phyloP scores from a whole-genome alignment of 2,113 vertebrate species.

The Ceyx margarethae region DNA sequence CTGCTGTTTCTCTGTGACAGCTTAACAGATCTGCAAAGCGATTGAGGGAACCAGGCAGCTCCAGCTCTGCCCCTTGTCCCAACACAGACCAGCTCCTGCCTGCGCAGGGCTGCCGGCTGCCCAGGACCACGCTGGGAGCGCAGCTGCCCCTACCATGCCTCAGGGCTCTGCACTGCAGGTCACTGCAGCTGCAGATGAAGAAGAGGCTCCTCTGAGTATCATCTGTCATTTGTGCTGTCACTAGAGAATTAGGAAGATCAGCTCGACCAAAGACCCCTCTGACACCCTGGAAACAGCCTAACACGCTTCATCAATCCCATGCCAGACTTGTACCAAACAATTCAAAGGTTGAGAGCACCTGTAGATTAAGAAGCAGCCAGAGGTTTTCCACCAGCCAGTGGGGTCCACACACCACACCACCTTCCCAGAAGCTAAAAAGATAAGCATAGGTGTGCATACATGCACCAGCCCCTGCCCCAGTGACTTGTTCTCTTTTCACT shows the following conservation, averaged over 20 bases:
- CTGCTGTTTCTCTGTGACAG: neutral
- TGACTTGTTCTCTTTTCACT: neutral
- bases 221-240: neutral
- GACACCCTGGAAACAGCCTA: conserved; percentile 19
- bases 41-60: neutral
- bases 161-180: neutral
- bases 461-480: neutral
- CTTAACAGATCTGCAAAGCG: neutral
- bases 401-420: neutral
- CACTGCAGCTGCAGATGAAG: neutral
- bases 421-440: neutral
- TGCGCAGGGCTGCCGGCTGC: neutral
- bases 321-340: conserved; percentile 2
- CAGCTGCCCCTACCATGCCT: neutral
- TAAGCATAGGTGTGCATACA: too few species aligned
- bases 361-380: neutral
- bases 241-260: conserved; percentile 4
- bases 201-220: neutral
- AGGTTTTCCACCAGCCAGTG: neutral
- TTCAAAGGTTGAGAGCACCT: neutral
- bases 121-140: neutral
- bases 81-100: rapidly evolving
- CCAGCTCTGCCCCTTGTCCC: neutral
- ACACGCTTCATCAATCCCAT: conserved; percentile 8
- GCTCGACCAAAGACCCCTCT: neutral